phyloP scores from a whole-genome alignment of 2,797 vertebrate species.

The Myotis myotis region DNA sequence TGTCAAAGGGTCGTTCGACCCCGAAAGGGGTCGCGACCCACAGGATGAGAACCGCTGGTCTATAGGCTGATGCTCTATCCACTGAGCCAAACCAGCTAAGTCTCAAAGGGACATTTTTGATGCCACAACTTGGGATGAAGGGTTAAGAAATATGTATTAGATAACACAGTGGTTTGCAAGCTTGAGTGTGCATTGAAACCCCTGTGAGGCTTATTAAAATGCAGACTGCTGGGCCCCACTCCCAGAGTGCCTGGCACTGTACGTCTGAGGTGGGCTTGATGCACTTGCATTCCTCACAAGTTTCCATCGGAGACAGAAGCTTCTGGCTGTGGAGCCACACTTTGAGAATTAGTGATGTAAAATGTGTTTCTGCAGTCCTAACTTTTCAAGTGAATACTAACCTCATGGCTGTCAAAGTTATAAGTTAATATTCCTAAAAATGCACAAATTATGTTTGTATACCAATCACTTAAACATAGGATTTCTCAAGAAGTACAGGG shows the following conservation, averaged over 20 bases:
- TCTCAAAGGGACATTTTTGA: not conserved
- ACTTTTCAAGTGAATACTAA: constrained; percentile 26
- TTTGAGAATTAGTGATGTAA: not conserved
- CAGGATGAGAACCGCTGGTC: too few relatives aligned
- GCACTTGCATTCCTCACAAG: not conserved
- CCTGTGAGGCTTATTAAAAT: not conserved
- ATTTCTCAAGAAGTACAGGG: not conserved
- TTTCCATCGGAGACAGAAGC: not conserved
- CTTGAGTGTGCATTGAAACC: not conserved
- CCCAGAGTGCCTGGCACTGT: not conserved
- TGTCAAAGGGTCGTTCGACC: too few relatives aligned
- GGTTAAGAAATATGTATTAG: not conserved
- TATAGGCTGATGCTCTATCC: too few relatives aligned
- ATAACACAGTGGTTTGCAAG: not conserved
- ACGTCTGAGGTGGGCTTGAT: not conserved
- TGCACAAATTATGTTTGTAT: not conserved
- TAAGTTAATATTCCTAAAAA: constrained; percentile 16
- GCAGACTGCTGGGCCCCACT: not conserved
- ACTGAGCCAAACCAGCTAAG: too few relatives aligned
- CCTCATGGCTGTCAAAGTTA: not conserved
- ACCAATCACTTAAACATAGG: constrained; percentile 16
- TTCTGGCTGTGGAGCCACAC: not conserved
- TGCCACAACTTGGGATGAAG: not conserved
- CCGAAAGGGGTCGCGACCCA: too few relatives aligned
- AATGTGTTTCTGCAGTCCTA: not conserved